Conservation (phyloP, 2,888 invertebrate species). For the Cryptocephalus primarius region DNA sequence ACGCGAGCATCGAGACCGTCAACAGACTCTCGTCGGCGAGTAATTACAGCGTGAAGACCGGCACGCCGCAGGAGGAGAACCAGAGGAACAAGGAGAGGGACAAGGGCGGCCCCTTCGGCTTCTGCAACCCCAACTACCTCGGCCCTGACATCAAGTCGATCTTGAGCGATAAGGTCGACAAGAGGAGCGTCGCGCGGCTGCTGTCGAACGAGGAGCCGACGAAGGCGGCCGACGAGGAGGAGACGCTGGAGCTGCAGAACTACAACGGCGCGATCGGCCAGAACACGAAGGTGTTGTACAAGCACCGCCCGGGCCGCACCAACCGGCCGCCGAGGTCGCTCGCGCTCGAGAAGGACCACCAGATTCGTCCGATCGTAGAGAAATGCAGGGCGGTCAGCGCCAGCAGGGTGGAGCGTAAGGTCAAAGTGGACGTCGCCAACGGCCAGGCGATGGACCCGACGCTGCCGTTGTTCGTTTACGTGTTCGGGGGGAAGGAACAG, state of each 20-base stretch:
- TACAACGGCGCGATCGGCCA: slow-evolving; percentile 26
- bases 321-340: slow-evolving; percentile 39
- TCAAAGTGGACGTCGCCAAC: slow-evolving; percentile 5
- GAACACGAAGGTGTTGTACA: slow-evolving; percentile 32
- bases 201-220: slow-evolving; percentile 12
- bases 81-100: slow-evolving; percentile 23
- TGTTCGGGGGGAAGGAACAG: slow-evolving; percentile 72
- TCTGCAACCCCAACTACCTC: slow-evolving; percentile 67
- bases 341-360: slow-evolving; percentile 28
- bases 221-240: slow-evolving; percentile 21
- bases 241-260: slow-evolving; percentile 30
- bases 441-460: slow-evolving; percentile 33
- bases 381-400: slow-evolving; percentile 46
- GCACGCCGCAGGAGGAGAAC: slow-evolving; percentile 33
- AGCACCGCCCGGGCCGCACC: slow-evolving; percentile 25
- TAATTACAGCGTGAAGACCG: slow-evolving; percentile 37
- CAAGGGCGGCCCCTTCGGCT: slow-evolving; percentile 46
- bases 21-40: slow-evolving; percentile 44
- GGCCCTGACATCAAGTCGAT: slow-evolving; percentile 49
- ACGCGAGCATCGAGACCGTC: slow-evolving; percentile 62
- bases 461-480: slow-evolving; percentile 50
- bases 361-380: slow-evolving; percentile 5
- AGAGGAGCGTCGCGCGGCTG: slow-evolving; percentile 17
- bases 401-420: slow-evolving; percentile 33
- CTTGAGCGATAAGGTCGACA: slow-evolving; percentile 17